Conservation (phyloP, 2,888 invertebrate genomes). For the Eupithecia dodoneata region DNA sequence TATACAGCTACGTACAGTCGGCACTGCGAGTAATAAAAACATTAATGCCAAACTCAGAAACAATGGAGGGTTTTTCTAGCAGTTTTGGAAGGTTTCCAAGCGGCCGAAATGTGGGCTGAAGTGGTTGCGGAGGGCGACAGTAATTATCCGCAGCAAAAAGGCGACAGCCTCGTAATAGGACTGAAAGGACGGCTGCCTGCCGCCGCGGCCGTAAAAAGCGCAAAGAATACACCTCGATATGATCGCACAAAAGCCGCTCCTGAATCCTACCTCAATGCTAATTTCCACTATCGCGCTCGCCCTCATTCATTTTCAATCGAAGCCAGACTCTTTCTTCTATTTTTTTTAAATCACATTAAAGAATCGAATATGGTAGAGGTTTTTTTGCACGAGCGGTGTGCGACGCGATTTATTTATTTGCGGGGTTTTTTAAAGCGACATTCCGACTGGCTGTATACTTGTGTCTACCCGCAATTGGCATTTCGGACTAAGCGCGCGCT, state of each 20-base stretch:
- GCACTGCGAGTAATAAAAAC: constrained; percentile 32
- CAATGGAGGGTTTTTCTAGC: constrained; percentile 36
- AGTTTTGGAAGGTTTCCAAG: constrained; percentile 41
- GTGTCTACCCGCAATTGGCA: constrained; percentile 84
- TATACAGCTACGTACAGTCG: constrained; percentile 14
- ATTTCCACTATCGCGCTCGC: constrained; percentile 84
- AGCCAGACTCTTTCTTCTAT: constrained; percentile 80
- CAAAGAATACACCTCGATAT: constrained; percentile 85
- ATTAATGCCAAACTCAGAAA: constrained; percentile 29
- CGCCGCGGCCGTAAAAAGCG: constrained; percentile 79
- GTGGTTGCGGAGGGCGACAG: constrained; percentile 61
- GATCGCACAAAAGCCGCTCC: constrained; percentile 84
- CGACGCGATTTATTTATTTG: constrained; percentile 84
- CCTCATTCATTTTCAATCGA: constrained; percentile 84
- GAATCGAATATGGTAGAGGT: constrained; percentile 83
- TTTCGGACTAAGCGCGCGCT: constrained; percentile 82
- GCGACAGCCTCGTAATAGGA: constrained; percentile 78
- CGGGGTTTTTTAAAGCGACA: constrained; percentile 82
- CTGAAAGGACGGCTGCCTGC: constrained; percentile 71
- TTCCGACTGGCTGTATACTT: constrained; percentile 83
- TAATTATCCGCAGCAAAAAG: constrained; percentile 80
- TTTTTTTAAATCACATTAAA: constrained; percentile 83
- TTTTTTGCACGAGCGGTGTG: constrained; percentile 78
- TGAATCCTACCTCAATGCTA: constrained; percentile 84
- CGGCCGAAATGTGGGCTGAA: constrained; percentile 49